phyloP scores from a whole-genome alignment of 2,797 vertebrate genomes.

The Harpagifer antarcticus region DNA sequence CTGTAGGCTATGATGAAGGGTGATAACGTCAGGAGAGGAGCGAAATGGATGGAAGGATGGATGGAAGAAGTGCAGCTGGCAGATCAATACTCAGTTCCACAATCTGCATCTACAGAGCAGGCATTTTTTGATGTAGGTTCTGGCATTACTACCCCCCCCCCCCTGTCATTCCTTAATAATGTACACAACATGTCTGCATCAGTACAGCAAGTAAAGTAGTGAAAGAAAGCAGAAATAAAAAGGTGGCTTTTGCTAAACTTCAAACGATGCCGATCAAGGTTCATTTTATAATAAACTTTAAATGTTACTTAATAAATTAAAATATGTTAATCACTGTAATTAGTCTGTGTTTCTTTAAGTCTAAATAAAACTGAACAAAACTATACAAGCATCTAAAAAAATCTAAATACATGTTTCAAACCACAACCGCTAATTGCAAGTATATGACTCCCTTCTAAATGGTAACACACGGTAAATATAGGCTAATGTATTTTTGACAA shows the following conservation, averaged over 20 bases:
- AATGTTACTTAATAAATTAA: too few species aligned
- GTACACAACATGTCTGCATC: constrained; percentile 17
- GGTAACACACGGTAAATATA: too few species aligned
- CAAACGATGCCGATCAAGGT: too few species aligned
- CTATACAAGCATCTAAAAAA: too few species aligned
- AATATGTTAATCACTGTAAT: background rate
- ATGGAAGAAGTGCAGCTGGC: constrained; percentile 52
- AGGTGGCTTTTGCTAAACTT: background rate
- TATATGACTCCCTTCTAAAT: background rate
- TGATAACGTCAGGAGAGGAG: constrained; percentile 73
- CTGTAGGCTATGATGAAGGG: constrained; percentile 68
- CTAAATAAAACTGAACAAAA: background rate
- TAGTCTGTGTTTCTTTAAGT: background rate
- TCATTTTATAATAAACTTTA: too few species aligned
- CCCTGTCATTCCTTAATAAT: background rate
- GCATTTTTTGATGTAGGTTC: constrained; percentile 32
- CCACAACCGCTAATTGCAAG: background rate
- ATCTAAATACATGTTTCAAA: too few species aligned
- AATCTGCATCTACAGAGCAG: constrained; percentile 71
- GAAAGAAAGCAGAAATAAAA: constrained; percentile 9
- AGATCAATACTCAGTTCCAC: constrained; percentile 76
- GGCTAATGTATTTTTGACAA: too few species aligned
- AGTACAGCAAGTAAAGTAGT: background rate
- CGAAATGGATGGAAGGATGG: constrained; percentile 60
- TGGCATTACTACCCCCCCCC: background rate